phyloP scores from a whole-genome alignment of 2,888 invertebrate genomes.

The Drosophila colorata region DNA sequence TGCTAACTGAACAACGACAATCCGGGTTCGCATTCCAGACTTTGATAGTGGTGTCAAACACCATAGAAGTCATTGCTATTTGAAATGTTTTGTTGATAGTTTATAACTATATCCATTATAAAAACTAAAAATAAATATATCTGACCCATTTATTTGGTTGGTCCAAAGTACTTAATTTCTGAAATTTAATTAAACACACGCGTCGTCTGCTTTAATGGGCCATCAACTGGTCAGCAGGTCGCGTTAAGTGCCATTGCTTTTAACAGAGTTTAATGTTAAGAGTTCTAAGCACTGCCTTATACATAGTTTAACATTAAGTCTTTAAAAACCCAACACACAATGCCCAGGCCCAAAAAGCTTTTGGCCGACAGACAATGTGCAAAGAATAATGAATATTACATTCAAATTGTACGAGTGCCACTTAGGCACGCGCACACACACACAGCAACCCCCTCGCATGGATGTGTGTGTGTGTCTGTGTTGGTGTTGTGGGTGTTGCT shows the following conservation, averaged over 20 bases:
- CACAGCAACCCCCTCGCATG: constrained; percentile 4
- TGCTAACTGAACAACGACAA: too few relatives aligned
- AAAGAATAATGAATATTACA: constrained; percentile 82
- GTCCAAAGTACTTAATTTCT: not conserved
- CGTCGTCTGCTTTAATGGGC: constrained; percentile 4
- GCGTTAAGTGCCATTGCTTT: constrained; percentile 15
- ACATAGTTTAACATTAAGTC: constrained; percentile 27
- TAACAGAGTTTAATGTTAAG: constrained; percentile 3
- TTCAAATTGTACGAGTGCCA: constrained; percentile 80
- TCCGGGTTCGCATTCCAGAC: too few relatives aligned
- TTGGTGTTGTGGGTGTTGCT: constrained; percentile 44
- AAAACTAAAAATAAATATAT: too few relatives aligned
- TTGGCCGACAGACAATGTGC: constrained; percentile 63
- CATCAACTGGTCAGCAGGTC: constrained; percentile 20
- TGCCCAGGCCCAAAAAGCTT: constrained; percentile 32
- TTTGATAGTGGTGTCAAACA: too few relatives aligned
- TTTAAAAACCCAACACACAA: constrained; percentile 40
- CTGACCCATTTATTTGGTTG: too few relatives aligned
- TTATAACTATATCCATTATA: too few relatives aligned
- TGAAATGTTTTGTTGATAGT: too few relatives aligned
- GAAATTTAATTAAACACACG: not conserved
- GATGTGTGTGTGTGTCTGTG: constrained; percentile 10
- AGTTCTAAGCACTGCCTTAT: constrained; percentile 3
- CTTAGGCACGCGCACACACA: constrained; percentile 68
- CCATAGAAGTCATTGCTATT: too few relatives aligned